Base-by-base conservation (phyloP, 2,888 invertebrate genomes). In the Lycia hirtaria region DNA sequence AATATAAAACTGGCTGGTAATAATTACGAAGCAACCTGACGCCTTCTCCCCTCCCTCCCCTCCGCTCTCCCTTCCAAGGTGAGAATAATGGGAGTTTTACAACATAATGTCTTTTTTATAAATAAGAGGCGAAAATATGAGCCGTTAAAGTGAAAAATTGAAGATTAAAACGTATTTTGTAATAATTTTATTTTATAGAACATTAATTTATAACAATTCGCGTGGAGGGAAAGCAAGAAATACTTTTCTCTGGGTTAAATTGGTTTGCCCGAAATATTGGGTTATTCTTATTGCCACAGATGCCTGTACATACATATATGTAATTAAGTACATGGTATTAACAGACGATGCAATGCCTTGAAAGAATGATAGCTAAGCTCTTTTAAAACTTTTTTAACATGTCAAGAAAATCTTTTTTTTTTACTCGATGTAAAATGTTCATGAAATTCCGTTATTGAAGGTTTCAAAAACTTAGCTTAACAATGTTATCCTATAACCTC, bases 51-150 rank as follows among this genome's bases (percentile, higher is more conserved):
- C 26, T 32, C 33, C 14, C 19, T 26, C 47, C 12, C 15, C 35
- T 28, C 49, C 20, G 15, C 35, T 10, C 20, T 17, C 35, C 22
- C 17, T 17, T 15, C 15, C 35, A 22, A 52, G 45, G 51, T 47
- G 50, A 5, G 30, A 57, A 57, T 57, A 58, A 58, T 58, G 52
- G 52, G 52, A 53, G 22, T 53, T 58, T 58, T 58, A 58, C 57
- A 48, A 53, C 48, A 33, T 52, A 48, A 53, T 49, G 48, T 30
- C 52, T 52, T 57, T n/a, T 53, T 58, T 38, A 40, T 55, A 54
- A 54, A 54, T 56, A 51, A 50, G 30, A 45, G 26, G 20, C 17
- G 19, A 38, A 17, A 40, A 56, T 45, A 56, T 56, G 24, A 50
- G 22, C 19, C 32, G 44, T 50, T 49, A 44, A 56, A 44, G 26